Percentiles rank a stretch among this genome's conserved stretches.
These are phyloP conservation scores for Grammomys dolichurus DNA, from an alignment of 2,113 vertebrate genomes.

Conservation along the genomic window DNA sequence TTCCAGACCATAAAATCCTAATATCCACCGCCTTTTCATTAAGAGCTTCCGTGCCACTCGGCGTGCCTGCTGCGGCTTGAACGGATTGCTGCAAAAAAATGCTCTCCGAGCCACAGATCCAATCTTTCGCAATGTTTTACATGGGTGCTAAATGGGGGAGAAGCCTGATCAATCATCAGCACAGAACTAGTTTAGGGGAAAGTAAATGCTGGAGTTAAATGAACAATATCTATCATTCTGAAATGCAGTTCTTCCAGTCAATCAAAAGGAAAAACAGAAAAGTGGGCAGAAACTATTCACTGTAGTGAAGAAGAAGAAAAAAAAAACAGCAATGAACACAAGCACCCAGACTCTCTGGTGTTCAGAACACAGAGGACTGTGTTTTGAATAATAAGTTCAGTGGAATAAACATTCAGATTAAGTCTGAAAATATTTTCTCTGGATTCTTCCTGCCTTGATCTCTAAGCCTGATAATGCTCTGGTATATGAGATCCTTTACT, in stretches of 20 bases:
- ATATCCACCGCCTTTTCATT: slow-evolving; percentile 83
- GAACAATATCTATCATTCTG: slow-evolving; percentile 71
- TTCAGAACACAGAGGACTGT: slow-evolving; percentile 32
- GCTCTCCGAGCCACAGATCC: slow-evolving; percentile 38
- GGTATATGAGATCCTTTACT: not conserved
- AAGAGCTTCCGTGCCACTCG: slow-evolving; percentile 82
- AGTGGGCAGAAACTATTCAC: not conserved
- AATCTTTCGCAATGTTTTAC: slow-evolving; percentile 75
- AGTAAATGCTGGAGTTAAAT: slow-evolving; percentile 72
- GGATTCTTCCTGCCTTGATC: not conserved
- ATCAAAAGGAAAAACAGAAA: slow-evolving; percentile 51
- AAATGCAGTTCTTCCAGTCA: slow-evolving; percentile 60
- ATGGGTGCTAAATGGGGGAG: slow-evolving; percentile 73
- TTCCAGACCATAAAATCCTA: slow-evolving; percentile 88
- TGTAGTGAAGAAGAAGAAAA: not conserved
- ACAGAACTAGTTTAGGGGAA: slow-evolving; percentile 57
- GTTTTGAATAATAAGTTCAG: slow-evolving; percentile 27
- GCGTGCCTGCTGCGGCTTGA: slow-evolving; percentile 76
- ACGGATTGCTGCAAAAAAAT: slow-evolving; percentile 79
- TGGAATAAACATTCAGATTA: slow-evolving; percentile 42
- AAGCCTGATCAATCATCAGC: slow-evolving; percentile 72
- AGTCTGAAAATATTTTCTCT: slow-evolving; percentile 47
- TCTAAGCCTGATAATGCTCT: not conserved
- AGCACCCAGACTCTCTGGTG: not conserved
- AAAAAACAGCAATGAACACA: not conserved